A percentile compares a stretch with the other conserved stretches of the same genome.
Evolutionary conservation across 2,888 invertebrate species (phyloP).

Genomic region (Mesoligia furuncula): DNA sequence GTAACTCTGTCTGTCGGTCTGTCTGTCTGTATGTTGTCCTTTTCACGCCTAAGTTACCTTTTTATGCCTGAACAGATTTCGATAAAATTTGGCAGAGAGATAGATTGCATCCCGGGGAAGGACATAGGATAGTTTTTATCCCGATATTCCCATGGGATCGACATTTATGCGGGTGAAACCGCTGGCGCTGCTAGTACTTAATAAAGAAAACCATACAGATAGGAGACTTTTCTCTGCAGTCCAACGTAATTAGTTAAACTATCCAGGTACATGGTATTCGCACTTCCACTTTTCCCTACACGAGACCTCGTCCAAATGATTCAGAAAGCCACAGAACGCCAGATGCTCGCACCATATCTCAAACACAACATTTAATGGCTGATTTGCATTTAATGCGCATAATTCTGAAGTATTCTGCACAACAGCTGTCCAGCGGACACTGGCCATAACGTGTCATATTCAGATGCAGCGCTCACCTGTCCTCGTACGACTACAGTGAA

Average conservation of each 20-base stretch:
- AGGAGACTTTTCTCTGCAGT: not conserved
- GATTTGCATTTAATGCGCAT: slow-evolving; percentile 44
- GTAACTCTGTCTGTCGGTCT: no score
- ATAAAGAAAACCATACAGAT: not conserved
- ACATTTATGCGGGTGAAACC: no score
- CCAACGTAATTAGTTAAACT: not conserved
- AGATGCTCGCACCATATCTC: slow-evolving; percentile 19
- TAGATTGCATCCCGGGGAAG: no score
- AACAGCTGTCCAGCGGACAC: slow-evolving; percentile 35
- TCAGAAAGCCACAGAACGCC: slow-evolving; percentile 7
- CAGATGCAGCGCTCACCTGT: slow-evolving; percentile 42
- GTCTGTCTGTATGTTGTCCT: no score
- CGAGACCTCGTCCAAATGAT: not conserved
- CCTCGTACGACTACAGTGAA: not conserved
- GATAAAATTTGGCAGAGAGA: no score
- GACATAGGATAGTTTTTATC: no score
- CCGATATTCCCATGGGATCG: no score
- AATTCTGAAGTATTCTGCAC: slow-evolving; percentile 18
- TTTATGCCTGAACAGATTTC: no score
- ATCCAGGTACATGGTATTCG: not conserved
- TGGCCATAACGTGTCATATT: slow-evolving; percentile 20
- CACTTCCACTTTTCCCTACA: not conserved
- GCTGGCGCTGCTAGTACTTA: not conserved
- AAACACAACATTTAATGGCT: not conserved
- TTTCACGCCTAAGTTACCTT: no score